Conservation (phyloP, 2,113 vertebrate genomes). For the Amazona guildingii region DNA sequence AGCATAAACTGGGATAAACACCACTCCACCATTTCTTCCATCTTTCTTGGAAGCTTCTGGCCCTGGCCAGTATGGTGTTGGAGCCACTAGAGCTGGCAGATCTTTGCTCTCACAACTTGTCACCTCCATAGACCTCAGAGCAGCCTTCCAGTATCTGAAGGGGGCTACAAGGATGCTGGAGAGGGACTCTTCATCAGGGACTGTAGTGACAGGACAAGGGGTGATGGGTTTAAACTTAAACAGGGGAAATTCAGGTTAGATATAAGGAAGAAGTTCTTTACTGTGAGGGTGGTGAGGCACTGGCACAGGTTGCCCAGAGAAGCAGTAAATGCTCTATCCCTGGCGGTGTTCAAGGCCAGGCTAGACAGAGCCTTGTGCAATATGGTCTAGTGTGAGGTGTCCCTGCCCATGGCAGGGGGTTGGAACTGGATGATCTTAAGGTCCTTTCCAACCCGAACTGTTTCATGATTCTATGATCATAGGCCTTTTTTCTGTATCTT, state of each 20-base stretch:
- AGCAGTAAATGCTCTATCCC: too few relatives aligned
- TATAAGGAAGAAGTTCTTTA: neutral
- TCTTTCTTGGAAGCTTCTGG: conserved; percentile 5
- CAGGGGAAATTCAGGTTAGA: neutral
- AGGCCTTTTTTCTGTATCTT: neutral
- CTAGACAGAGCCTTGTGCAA: neutral
- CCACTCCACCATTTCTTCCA: neutral
- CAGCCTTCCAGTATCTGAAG: neutral
- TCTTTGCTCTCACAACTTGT: neutral
- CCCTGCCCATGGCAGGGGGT: neutral
- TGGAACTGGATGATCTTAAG: neutral
- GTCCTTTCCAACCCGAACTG: neutral
- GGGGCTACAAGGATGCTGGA: neutral
- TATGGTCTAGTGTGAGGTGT: neutral
- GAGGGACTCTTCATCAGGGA: neutral
- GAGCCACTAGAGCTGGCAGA: neutral
- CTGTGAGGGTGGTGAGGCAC: neutral
- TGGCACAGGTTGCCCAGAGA: too few relatives aligned
- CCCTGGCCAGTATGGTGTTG: neutral
- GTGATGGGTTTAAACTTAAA: neutral
- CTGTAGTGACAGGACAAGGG: neutral
- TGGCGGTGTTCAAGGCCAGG: too few relatives aligned
- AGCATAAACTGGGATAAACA: neutral
- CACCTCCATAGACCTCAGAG: neutral
- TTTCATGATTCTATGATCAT: neutral